A percentile compares a stretch with the other conserved stretches of the same genome.
Conservation (phyloP, 1,140 invertebrate genomes). For the Drosophila biarmipes region DNA sequence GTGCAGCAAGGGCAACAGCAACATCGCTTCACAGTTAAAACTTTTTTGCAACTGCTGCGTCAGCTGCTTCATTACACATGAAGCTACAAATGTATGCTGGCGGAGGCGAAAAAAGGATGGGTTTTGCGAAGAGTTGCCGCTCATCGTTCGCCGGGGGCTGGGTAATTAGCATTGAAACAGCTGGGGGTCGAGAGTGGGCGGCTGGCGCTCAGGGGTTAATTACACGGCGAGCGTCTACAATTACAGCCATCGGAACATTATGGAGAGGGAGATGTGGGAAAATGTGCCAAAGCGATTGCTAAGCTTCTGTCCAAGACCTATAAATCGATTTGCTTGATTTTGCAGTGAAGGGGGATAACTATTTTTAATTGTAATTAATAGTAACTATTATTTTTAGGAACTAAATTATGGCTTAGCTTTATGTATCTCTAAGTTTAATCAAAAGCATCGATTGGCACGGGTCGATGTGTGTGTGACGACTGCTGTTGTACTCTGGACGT, state of each 20-base stretch:
- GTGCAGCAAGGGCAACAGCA: slow-evolving; percentile 46
- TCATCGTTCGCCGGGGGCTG: background rate
- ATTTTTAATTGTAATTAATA: slow-evolving; percentile 19
- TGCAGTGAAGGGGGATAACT: background rate
- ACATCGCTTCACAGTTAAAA: slow-evolving; percentile 62
- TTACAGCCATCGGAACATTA: slow-evolving; percentile 29
- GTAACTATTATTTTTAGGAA: background rate
- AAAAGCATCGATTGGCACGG: too few species aligned
- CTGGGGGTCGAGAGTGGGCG: slow-evolving; percentile 7
- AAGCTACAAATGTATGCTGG: slow-evolving; percentile 45
- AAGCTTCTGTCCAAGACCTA: background rate
- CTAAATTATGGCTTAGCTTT: background rate
- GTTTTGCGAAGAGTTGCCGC: slow-evolving; percentile 26
- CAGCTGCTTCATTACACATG: slow-evolving; percentile 82
- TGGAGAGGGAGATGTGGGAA: slow-evolving; percentile 9
- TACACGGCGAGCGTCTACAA: slow-evolving; percentile 27
- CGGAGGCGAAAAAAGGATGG: slow-evolving; percentile 20
- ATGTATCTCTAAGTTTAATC: too few species aligned
- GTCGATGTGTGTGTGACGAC: too few species aligned
- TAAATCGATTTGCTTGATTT: slow-evolving; percentile 20
- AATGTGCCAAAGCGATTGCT: slow-evolving; percentile 30
- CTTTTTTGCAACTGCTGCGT: slow-evolving; percentile 76
- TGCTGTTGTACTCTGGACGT: too few species aligned
- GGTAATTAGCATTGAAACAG: slow-evolving; percentile 37
- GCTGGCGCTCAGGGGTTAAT: slow-evolving; percentile 24